Evolutionary conservation across 2,113 vertebrate species (phyloP).

Genomic region (Psittacus erithacus): DNA sequence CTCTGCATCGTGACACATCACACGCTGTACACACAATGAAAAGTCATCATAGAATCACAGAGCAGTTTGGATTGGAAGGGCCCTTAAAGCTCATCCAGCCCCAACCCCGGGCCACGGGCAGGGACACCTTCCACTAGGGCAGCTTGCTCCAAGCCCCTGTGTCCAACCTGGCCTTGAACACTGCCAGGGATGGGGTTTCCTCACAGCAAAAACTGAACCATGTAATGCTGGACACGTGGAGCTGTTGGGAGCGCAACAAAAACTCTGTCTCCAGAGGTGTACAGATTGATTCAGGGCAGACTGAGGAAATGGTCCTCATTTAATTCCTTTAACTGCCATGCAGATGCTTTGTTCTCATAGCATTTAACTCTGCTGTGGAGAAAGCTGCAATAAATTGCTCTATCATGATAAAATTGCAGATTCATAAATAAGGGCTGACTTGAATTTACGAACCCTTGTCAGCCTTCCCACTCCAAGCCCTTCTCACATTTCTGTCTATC

Average conservation of each 20-base stretch:
- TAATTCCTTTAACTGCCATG: not conserved
- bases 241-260: not conserved
- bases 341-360: not conserved
- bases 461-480: not conserved
- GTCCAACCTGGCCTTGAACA: not conserved
- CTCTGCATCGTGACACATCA: not conserved
- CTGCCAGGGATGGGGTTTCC: not conserved
- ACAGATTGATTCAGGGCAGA: not conserved
- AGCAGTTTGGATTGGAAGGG: not conserved
- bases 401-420: not conserved
- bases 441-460: not conserved
- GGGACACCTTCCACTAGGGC: not conserved
- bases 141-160: not conserved
- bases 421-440: not conserved
- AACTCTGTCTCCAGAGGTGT: not conserved
- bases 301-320: not conserved
- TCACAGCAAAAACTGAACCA: not conserved
- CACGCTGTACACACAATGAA: not conserved
- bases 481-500: not conserved
- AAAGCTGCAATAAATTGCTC: not conserved
- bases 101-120: not conserved
- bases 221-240: not conserved
- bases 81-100: not conserved
- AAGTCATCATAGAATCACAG: not conserved
- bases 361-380: not conserved